Evolutionary conservation across 2,888 invertebrate genomes (phyloP), one percentile per base, ranked within the genome.

Genomic region (Scelioninae gen. 2): DNA sequence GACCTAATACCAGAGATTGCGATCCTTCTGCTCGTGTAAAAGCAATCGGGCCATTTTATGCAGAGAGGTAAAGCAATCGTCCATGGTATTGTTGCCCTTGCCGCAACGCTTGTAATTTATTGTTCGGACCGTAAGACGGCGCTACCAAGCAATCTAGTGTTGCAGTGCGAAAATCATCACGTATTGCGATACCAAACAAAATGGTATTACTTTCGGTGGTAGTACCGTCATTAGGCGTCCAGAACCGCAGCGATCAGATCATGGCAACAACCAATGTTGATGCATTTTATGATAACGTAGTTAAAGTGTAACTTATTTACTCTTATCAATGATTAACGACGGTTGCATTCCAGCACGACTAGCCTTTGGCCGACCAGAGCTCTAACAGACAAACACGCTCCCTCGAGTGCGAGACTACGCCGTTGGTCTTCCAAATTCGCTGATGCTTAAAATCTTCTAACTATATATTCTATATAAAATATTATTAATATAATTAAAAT

Each of bases 341-440:
- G 81, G 82, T 82, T 84, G 83, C 85, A 86, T 85, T 85, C 85
- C 85, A 85, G 85, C 84, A 79, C 81, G 84, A 84, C 85, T 83
- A 84, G 82, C 84, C 82, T 83, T 84, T 84, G 84, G 85, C 83
- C 82, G 82, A 84, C 81, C 81, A 85, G 85, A 85, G 86, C 86
- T n/a, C n/a, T 86, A 86, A 86, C 86, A 86, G 86, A 86, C 86
- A 86, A 85, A 85, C 84, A 83, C 79, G 85, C 85, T 84, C 85
- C 85, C 79, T 82, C 77, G 80, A 82, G 81, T 81, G 81, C 81
- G 81, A 81, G 81, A 84, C 82, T 78, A 74, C 78, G 78, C 78
- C 80, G 77, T 71, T 80, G 78, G 73, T 67, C 60, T 61, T 65
- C 31, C 73, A 33, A 72, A 75, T 76, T 76, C 57, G 75, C 78